Conservation (phyloP, 2,797 vertebrate species). For the Cossypha dichroa region DNA sequence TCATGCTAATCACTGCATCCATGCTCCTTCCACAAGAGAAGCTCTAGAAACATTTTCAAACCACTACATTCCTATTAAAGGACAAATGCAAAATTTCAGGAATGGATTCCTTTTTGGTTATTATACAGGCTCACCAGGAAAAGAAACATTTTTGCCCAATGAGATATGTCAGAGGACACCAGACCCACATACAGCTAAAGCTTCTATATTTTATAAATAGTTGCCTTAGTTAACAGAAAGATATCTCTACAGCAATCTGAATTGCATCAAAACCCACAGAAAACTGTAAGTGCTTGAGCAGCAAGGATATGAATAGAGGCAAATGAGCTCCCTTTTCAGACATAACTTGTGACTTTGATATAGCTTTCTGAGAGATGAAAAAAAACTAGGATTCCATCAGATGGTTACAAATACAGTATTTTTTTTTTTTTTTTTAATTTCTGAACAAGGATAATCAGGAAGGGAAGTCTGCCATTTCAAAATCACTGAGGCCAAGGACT, state of each 20-base stretch:
- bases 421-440: not conserved
- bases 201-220: not conserved
- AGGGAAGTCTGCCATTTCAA: not conserved
- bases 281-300: not conserved
- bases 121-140: not conserved
- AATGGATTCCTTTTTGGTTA: not conserved
- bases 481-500: not conserved
- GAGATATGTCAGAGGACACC: not conserved
- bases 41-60: not conserved
- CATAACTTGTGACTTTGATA: not conserved
- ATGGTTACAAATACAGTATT: not conserved
- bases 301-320: not conserved
- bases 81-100: not conserved
- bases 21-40: not conserved
- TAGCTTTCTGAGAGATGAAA: not conserved
- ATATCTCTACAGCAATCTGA: not conserved
- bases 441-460: not conserved
- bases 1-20: not conserved
- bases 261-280: not conserved
- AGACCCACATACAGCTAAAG: not conserved
- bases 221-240: not conserved
- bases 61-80: not conserved
- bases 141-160: not conserved
- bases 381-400: not conserved
- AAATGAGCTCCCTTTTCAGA: constrained; percentile 21